A percentile compares a stretch with the other conserved stretches of the same genome.
Evolutionary conservation across 2,113 vertebrate species (phyloP).

Genomic region (Herpailurus yagouaroundi): DNA sequence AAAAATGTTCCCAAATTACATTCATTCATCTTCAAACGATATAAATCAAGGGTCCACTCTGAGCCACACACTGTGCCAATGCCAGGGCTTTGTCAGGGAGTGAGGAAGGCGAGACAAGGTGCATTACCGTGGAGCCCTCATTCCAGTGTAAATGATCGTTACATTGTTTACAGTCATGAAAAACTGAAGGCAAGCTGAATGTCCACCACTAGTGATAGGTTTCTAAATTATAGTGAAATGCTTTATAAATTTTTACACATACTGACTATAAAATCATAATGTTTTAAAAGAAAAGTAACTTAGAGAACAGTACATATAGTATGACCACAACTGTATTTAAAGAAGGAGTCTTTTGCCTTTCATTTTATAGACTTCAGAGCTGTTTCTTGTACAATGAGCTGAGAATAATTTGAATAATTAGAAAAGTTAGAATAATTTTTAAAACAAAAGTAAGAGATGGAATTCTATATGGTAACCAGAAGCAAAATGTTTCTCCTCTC

Average conservation of each 20-base stretch:
- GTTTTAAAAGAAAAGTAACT: not conserved
- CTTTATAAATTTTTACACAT: not conserved
- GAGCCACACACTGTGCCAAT: not conserved
- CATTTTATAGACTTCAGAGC: not conserved
- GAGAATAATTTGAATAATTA: not conserved
- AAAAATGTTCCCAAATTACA: not conserved
- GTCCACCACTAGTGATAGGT: not conserved
- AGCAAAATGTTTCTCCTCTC: not conserved
- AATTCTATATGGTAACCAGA: not conserved
- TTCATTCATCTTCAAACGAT: not conserved
- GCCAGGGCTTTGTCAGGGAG: not conserved
- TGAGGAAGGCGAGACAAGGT: not conserved
- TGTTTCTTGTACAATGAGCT: not conserved
- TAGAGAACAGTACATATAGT: not conserved
- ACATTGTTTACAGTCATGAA: not conserved
- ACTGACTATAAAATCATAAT: not conserved
- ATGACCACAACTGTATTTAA: not conserved
- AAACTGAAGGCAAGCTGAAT: not conserved
- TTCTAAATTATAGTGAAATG: not conserved
- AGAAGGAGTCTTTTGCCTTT: not conserved
- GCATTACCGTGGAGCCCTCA: not conserved
- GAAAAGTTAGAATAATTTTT: not conserved
- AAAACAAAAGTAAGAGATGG: not conserved
- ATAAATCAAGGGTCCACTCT: not conserved
- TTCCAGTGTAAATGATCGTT: not conserved